Evolutionary conservation across 2,797 vertebrate species (phyloP).

Genomic region (Taenioides sp.): DNA sequence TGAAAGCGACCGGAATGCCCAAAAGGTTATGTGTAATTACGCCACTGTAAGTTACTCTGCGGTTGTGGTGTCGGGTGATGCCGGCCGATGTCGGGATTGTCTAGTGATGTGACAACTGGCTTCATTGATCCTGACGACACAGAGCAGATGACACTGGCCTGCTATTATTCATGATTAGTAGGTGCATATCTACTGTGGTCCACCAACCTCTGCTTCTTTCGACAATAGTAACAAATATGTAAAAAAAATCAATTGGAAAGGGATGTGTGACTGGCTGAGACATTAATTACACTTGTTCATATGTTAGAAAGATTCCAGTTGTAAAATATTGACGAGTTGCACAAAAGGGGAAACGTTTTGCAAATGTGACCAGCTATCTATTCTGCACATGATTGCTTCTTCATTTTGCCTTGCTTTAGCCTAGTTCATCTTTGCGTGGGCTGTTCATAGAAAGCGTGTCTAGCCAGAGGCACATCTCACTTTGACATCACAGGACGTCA

Average conservation of each 20-base stretch:
- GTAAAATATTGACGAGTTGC: slow-evolving; percentile 7
- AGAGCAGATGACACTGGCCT: slow-evolving; percentile 22
- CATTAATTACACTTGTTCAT: neutral
- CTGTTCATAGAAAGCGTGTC: slow-evolving; percentile 31
- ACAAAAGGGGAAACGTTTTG: neutral
- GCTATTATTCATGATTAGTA: slow-evolving; percentile 8
- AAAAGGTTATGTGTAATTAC: neutral
- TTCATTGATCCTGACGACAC: slow-evolving; percentile 3
- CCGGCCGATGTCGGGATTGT: slow-evolving; percentile 5
- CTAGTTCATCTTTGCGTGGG: slow-evolving; percentile 7
- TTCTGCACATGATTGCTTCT: slow-evolving; percentile 22
- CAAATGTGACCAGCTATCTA: slow-evolving; percentile 4
- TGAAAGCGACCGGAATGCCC: neutral
- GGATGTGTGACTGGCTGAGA: neutral
- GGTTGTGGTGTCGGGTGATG: slow-evolving; percentile 24
- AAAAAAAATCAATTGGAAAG: neutral
- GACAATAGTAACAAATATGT: neutral
- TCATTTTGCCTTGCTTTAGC: slow-evolving; percentile 1
- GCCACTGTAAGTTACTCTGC: neutral
- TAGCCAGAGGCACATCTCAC: slow-evolving; percentile 36
- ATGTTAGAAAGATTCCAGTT: neutral
- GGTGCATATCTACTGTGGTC: neutral
- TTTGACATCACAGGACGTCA: slow-evolving; percentile 58
- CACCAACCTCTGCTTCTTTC: neutral
- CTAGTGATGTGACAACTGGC: slow-evolving; percentile 1